A percentile compares a stretch with the other conserved stretches of the same genome.
Conservation (phyloP, 2,888 invertebrate species). For the Drosophila macrospina region DNA sequence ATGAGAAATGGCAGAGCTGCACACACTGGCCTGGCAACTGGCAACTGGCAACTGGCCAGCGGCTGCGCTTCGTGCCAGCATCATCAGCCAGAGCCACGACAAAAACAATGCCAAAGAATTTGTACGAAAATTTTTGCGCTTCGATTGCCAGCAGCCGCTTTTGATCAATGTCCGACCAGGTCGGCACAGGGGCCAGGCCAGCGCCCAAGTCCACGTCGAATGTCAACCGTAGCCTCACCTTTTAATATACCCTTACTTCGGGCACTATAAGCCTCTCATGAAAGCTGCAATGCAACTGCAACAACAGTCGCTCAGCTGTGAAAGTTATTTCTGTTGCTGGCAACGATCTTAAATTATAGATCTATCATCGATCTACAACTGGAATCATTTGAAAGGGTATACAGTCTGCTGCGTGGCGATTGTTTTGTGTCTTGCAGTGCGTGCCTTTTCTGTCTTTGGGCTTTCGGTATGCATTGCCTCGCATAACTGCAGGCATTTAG, state of each 20-base stretch:
- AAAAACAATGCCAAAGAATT: constrained; percentile 71
- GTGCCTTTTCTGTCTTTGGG: constrained; percentile 32
- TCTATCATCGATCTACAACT: neutral
- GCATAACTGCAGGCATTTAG: constrained; percentile 78
- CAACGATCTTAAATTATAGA: too few species aligned
- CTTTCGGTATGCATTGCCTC: constrained; percentile 59
- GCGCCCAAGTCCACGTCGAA: constrained; percentile 56
- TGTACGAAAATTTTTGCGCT: constrained; percentile 80
- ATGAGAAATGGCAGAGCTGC: constrained; percentile 67
- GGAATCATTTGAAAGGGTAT: constrained; percentile 4
- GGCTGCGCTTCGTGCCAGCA: constrained; percentile 49
- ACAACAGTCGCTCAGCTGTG: neutral
- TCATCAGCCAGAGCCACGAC: constrained; percentile 38
- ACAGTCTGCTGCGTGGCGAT: neutral
- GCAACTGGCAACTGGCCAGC: constrained; percentile 57
- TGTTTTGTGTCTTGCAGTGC: constrained; percentile 5
- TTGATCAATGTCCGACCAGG: constrained; percentile 73
- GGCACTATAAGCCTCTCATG: neutral
- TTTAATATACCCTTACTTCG: constrained; percentile 5
- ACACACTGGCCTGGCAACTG: constrained; percentile 52
- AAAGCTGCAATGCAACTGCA: neutral
- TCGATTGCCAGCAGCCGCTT: constrained; percentile 72
- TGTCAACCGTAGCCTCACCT: constrained; percentile 75
- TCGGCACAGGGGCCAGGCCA: constrained; percentile 5
- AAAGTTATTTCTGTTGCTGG: neutral